Evolutionary conservation across 2,113 vertebrate species (phyloP), one percentile per base, ranked within the genome.

Genomic region (Phaethon lepturus): DNA sequence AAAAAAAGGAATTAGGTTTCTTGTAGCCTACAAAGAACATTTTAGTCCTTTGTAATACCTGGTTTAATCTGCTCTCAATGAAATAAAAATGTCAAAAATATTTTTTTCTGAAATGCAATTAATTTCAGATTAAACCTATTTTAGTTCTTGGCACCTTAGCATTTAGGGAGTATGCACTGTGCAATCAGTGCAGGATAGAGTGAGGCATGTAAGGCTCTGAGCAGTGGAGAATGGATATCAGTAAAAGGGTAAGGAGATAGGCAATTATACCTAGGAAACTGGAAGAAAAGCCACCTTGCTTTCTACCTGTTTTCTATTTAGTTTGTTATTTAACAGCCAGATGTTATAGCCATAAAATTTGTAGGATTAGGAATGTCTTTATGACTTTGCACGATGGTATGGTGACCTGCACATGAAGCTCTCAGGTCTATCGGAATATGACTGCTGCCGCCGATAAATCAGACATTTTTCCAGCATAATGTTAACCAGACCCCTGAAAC

Each of bases 21-120:
- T 45, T 55, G 15, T 35, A 22, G 44, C 60, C 49, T 79, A 82
- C 22, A 86, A 96, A 96, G 25, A 49, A 1, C 14, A 62, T 58
- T 81, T 76, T 73, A 81, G 71, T 42, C 56, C 14, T 94, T 87
- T 93, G 38, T 95, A 84, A 85, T 33, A 72, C 26, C 42, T 72
- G 14, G 47, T 71, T 97, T 92, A 78, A 96, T 94, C 94, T 94
- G 40, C 45, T 85, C 50, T 95, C 88, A 86, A 82, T 86, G 76
- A 49, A 88, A 80, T 91, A 44, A 88, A 87, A 73, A 71, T 19
- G 25, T 26, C 28, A 22, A 64, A 78, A 50, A 95, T 69, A 24
- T 40, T 87, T 92, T 76, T 94, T 75, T 11, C 25, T 47, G 15
- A 97, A 97, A 93, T 96, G 60, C 56, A 97, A 77, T 97, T 97